Evolutionary conservation across 2,797 vertebrate genomes (phyloP).

Genomic region (Enteromius anoplus): DNA sequence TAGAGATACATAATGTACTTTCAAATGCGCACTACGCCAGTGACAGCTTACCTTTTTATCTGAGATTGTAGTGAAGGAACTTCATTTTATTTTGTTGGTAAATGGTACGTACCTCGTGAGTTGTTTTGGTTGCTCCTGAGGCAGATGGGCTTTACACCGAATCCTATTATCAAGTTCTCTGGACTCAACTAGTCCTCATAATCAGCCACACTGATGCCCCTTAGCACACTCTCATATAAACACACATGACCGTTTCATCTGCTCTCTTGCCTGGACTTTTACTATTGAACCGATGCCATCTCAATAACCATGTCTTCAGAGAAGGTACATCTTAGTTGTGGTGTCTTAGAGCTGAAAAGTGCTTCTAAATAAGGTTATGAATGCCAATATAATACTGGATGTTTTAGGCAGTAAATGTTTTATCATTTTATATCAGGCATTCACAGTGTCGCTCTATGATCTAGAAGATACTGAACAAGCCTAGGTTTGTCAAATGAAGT

Average conservation of each 20-base stretch:
- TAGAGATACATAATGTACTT: background rate
- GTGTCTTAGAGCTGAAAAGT: background rate
- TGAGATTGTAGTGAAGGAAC: too few species aligned
- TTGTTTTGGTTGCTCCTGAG: constrained; percentile 33
- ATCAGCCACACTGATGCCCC: constrained; percentile 26
- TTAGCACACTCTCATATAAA: constrained; percentile 16
- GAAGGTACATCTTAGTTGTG: constrained; percentile 51
- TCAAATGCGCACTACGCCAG: background rate
- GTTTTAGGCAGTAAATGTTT: background rate
- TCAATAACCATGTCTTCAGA: constrained; percentile 57
- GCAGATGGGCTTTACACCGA: constrained; percentile 51
- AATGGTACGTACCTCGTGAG: background rate
- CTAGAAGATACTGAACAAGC: background rate
- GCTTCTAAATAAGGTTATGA: background rate
- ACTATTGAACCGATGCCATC: constrained; percentile 7
- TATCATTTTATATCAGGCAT: background rate
- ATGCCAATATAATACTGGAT: background rate
- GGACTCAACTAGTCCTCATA: constrained; percentile 37
- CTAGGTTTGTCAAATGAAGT: background rate
- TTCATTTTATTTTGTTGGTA: background rate
- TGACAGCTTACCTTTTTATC: background rate
- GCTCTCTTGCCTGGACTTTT: constrained; percentile 15
- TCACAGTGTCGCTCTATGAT: background rate
- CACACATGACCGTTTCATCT: background rate
- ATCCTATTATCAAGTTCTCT: constrained; percentile 62